These are phyloP conservation scores for Opisthograptis luteolata DNA, from an alignment of 2,888 invertebrate genomes.

Conservation along the genomic window DNA sequence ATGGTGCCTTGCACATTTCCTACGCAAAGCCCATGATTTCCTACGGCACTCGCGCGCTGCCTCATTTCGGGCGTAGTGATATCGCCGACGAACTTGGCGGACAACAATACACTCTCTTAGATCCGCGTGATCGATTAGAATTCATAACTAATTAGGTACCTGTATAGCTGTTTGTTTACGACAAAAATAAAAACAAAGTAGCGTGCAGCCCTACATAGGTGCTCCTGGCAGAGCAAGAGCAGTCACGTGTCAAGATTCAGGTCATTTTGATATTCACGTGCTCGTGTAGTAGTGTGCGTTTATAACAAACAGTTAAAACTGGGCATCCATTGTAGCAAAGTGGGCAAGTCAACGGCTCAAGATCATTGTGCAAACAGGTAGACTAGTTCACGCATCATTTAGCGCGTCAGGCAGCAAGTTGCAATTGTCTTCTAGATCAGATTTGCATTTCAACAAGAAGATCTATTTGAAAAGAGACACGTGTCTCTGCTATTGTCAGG, in stretches of 20 bases:
- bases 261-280: background rate
- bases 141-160: no score
- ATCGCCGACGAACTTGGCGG: no score
- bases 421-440: constrained; percentile 15
- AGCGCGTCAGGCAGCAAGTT: constrained; percentile 7
- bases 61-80: no score
- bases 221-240: no score
- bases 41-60: no score
- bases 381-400: constrained; percentile 21
- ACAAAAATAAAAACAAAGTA: no score
- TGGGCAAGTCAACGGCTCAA: constrained; percentile 7
- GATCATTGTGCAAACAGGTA: constrained; percentile 1
- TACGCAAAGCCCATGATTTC: no score
- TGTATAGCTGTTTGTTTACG: no score
- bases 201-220: no score
- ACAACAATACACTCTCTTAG: no score
- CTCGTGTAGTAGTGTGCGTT: background rate
- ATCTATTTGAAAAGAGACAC: background rate
- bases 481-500: constrained; percentile 2
- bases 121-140: no score
- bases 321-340: constrained; percentile 4
- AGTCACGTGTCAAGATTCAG: constrained; percentile 1
- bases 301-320: constrained; percentile 5
- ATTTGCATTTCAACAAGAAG: constrained; percentile 19
- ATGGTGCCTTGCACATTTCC: no score